phyloP scores from a whole-genome alignment of 2,888 invertebrate species.

The Tinea semifulvella region DNA sequence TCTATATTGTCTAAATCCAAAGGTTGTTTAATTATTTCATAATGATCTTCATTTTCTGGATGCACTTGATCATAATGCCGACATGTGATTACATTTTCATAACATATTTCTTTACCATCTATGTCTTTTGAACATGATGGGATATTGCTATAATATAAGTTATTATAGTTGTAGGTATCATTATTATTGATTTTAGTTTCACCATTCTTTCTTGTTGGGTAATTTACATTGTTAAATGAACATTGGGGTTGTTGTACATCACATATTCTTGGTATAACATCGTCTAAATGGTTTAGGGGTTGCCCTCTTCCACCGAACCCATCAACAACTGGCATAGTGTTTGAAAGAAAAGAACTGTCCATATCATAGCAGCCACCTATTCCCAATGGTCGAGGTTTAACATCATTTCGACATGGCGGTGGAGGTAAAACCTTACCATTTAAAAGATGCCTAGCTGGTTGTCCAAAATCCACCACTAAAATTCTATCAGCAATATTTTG shows the following conservation, averaged over 20 bases:
- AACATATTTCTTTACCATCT: slow-evolving; percentile 27
- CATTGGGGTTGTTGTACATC: slow-evolving; percentile 13
- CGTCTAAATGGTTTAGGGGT: slow-evolving; percentile 47
- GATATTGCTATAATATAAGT: slow-evolving; percentile 39
- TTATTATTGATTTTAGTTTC: slow-evolving; percentile 32
- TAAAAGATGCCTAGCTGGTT: slow-evolving; percentile 26
- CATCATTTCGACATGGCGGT: not conserved
- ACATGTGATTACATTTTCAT: not conserved
- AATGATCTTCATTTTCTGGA: slow-evolving; percentile 52
- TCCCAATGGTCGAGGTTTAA: slow-evolving; percentile 38
- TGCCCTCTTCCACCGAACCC: slow-evolving; percentile 59
- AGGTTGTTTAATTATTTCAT: slow-evolving; percentile 43
- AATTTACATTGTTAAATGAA: slow-evolving; percentile 9
- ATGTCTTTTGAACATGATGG: slow-evolving; percentile 35
- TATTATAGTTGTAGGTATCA: slow-evolving; percentile 60
- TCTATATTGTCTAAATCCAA: slow-evolving; percentile 37
- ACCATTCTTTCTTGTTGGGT: not conserved
- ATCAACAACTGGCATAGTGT: slow-evolving; percentile 59
- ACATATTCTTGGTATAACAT: slow-evolving; percentile 34
- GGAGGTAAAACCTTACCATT: not conserved
- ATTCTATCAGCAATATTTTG: slow-evolving; percentile 85
- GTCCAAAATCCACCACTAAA: slow-evolving; percentile 76
- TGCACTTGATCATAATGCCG: slow-evolving; percentile 51
- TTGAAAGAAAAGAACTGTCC: slow-evolving; percentile 55
- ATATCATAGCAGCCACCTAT: slow-evolving; percentile 54